Evolutionary conservation across 2,797 vertebrate species (phyloP).

Genomic region (Bucorvus abyssinicus): DNA sequence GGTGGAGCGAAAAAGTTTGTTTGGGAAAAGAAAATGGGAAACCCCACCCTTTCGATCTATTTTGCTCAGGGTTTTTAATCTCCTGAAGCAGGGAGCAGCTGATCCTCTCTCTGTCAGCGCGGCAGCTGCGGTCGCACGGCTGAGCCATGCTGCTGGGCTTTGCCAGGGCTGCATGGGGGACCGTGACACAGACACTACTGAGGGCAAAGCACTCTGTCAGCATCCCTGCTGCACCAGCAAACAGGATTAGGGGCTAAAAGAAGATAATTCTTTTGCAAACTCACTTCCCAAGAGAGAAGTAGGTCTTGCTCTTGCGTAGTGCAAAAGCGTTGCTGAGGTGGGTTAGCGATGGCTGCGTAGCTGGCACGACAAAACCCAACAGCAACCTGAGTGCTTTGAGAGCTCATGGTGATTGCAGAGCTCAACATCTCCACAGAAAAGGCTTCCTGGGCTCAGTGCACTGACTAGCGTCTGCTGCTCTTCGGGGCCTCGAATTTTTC

Average conservation of each 20-base stretch:
- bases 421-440: neutral
- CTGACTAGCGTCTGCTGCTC: neutral
- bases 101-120: neutral
- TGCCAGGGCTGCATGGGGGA: rapidly evolving
- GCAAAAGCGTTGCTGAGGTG: neutral
- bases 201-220: neutral
- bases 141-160: neutral
- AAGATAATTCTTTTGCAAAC: neutral
- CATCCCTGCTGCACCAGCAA: neutral
- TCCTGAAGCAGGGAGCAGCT: neutral
- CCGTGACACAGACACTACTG: rapidly evolving
- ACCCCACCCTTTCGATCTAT: rapidly evolving
- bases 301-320: rapidly evolving
- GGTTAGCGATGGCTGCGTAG: rapidly evolving
- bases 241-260: neutral
- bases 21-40: no score
- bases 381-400: neutral
- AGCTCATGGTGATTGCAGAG: neutral
- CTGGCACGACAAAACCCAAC: neutral
- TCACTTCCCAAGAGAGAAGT: neutral
- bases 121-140: rapidly evolving
- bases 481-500: neutral
- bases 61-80: neutral
- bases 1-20: neutral
- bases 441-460: neutral